Percentiles rank a stretch among this genome's conserved stretches.
phyloP scores from a whole-genome alignment of 2,113 vertebrate genomes.

The Scatophagus argus region DNA sequence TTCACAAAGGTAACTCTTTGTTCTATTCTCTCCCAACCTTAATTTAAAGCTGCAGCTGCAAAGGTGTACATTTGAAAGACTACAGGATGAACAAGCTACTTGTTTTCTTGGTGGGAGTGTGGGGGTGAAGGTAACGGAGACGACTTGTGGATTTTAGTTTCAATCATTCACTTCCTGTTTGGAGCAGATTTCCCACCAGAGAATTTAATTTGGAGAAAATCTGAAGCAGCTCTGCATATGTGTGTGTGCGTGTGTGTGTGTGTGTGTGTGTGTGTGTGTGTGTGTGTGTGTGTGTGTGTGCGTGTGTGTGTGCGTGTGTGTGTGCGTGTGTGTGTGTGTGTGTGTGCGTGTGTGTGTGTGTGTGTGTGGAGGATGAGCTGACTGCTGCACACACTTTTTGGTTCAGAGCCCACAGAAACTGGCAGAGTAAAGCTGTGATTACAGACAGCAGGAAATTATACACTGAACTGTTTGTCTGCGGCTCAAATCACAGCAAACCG shows the following conservation, averaged over 20 bases:
- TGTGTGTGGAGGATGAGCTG: background rate
- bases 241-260: slow-evolving; percentile 1
- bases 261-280: slow-evolving; percentile 1
- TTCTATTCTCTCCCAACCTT: too few relatives aligned
- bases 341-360: background rate
- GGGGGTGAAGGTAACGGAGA: background rate
- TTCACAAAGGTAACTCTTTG: background rate
- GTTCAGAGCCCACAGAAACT: slow-evolving; percentile 46
- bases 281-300: background rate
- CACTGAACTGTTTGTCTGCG: background rate
- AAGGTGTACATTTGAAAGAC: background rate
- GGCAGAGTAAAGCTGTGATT: slow-evolving; percentile 41
- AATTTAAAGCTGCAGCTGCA: background rate
- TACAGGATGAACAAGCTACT: background rate
- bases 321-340: slow-evolving; percentile 10
- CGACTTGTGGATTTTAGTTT: background rate
- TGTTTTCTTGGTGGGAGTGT: background rate
- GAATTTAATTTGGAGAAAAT: slow-evolving; percentile 24
- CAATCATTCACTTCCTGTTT: slow-evolving; percentile 3
- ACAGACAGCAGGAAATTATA: slow-evolving; percentile 15
- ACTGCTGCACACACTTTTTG: slow-evolving; percentile 7
- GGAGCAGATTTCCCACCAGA: background rate
- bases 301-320: background rate
- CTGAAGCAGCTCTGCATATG: background rate
- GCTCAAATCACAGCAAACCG: background rate